Evolutionary conservation across 1,140 invertebrate genomes (phyloP).

Genomic region (Aphidius ervi): DNA sequence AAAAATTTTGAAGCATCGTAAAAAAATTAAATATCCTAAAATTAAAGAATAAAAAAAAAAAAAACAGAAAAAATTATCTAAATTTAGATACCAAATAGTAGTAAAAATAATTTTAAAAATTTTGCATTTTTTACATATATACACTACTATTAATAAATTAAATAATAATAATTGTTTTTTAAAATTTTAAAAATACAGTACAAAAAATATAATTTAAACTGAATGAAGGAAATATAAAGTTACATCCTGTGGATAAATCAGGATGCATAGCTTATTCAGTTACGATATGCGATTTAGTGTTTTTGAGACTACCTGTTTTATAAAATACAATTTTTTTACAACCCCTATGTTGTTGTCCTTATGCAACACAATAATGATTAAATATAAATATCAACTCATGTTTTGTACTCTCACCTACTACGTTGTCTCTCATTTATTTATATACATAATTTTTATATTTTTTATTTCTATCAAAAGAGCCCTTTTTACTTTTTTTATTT

Average conservation of each 20-base stretch:
- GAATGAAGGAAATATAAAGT: constrained; percentile 49
- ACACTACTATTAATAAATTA: too few species aligned
- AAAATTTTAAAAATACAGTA: too few species aligned
- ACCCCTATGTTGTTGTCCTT: not conserved
- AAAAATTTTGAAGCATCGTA: too few species aligned
- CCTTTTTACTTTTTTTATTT: not conserved
- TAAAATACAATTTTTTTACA: not conserved
- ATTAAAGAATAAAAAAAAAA: not conserved
- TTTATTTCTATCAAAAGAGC: not conserved
- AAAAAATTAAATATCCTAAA: not conserved
- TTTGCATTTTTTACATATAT: too few species aligned
- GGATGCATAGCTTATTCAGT: constrained; percentile 38
- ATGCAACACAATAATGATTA: too few species aligned
- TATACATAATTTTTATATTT: not conserved
- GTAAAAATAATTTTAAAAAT: too few species aligned
- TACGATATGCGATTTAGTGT: constrained; percentile 43
- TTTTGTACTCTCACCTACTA: constrained; percentile 15
- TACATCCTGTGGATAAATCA: constrained; percentile 40
- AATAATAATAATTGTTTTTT: too few species aligned
- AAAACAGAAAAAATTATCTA: not conserved
- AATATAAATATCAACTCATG: constrained; percentile 11
- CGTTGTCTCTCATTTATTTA: not conserved
- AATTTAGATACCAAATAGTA: too few species aligned
- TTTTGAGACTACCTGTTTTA: constrained; percentile 29
- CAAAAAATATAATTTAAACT: constrained; percentile 45